Evolutionary conservation across 1,140 invertebrate genomes (phyloP), one percentile per base, ranked within the genome.

Genomic region (Phocides pigmalion): DNA sequence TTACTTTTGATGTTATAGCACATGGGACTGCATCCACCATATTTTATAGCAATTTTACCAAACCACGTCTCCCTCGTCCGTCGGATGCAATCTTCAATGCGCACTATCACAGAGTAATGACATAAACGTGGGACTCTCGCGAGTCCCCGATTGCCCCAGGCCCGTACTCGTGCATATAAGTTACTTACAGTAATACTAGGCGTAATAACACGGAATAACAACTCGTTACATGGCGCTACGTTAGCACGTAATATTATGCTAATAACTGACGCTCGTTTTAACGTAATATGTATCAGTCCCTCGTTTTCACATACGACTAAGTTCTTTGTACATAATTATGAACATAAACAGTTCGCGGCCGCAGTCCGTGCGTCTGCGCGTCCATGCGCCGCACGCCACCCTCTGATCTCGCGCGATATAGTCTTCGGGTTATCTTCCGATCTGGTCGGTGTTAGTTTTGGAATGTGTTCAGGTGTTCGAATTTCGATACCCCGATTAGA

Each of bases 71-170:
- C 70, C 61, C n/a, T 32, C 35, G 32, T 35, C 32, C 41, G 47
- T 64, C 42, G 66, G 73, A 77, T 76, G 72, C 83, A 76, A 76
- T 72, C 78, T 70, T 70, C 68, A 75, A 81, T 82, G 84, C 84
- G 87, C 87, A 80, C 78, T 91, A 91, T 91, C 89, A 91, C 89
- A 91, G 87, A 90, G 85, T 89, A 89, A 88, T 84, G 87, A 89
- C 85, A 84, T 89, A 82, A 84, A 84, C 80, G 74, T 74, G 81
- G 85, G 82, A 75, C 84, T 76, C 81, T 54, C 62, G 22, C 66
- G 78, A 80, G 81, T 68, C 79, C 81, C 84, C 79, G 63, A 89
- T 88, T 90, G 85, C 85, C 87, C 85, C 88, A 77, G 82, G 88
- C 88, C 88, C 88, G 84, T 86, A 86, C 85, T 85, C 83, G 72